Percentiles rank a stretch among this genome's conserved stretches.
Conservation (phyloP, 1,140 invertebrate species). For the Hyles vespertilio region DNA sequence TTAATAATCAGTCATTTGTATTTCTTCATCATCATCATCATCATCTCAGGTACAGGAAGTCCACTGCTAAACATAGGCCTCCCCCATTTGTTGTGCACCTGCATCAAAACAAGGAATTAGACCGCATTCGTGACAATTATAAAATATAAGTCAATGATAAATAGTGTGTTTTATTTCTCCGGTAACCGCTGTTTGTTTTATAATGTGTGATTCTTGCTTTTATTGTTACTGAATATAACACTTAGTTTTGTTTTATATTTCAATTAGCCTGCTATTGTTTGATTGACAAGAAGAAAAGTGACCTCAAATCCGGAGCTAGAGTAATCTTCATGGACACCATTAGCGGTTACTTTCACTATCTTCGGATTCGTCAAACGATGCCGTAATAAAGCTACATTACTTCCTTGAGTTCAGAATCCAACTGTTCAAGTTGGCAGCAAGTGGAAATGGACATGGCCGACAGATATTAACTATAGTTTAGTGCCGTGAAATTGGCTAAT, state of each 20-base stretch:
- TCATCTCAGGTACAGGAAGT: too few species aligned
- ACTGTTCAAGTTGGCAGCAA: too few species aligned
- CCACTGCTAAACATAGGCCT: too few species aligned
- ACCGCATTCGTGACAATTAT: too few species aligned
- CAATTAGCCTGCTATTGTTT: conserved; percentile 31
- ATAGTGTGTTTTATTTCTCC: too few species aligned
- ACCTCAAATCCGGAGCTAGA: conserved; percentile 29
- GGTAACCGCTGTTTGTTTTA: conserved; percentile 9
- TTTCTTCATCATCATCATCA: too few species aligned
- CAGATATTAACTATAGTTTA: too few species aligned
- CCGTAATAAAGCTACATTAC: neutral
- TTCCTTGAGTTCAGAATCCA: neutral
- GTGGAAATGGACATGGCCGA: too few species aligned
- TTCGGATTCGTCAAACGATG: conserved; percentile 29
- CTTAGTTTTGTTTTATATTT: conserved; percentile 29
- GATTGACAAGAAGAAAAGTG: conserved; percentile 37
- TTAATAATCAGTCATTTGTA: too few species aligned
- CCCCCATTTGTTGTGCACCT: too few species aligned
- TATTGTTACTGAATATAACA: conserved; percentile 20
- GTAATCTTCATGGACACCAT: conserved; percentile 33
- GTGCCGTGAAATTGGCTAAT: conserved; percentile 47
- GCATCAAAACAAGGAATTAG: too few species aligned
- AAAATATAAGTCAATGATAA: too few species aligned
- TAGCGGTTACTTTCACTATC: conserved; percentile 40
- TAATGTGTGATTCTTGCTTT: conserved; percentile 23